phyloP scores from a whole-genome alignment of 2,888 invertebrate species.

The Thera britannica region DNA sequence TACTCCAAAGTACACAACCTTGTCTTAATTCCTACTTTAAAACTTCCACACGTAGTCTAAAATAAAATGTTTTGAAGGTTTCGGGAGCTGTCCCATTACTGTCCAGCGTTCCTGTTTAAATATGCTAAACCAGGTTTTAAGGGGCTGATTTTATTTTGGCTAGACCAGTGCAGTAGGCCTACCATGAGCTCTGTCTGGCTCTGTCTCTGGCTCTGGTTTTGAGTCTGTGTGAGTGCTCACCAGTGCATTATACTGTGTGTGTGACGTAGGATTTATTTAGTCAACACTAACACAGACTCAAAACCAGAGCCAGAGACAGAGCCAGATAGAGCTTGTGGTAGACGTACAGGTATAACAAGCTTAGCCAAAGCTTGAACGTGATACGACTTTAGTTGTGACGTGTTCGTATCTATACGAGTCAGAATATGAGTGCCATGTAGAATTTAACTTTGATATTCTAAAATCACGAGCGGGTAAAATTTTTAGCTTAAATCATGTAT shows the following conservation, averaged over 20 bases:
- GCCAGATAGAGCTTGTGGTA: too few relatives aligned
- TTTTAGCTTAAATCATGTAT: not conserved
- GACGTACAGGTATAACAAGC: constrained; percentile 8
- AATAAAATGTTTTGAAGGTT: constrained; percentile 4
- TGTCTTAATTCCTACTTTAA: not conserved
- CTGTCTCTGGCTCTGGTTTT: too few relatives aligned
- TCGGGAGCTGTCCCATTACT: constrained; percentile 11
- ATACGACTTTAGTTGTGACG: constrained; percentile 20
- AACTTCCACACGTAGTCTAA: not conserved
- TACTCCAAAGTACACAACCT: too few relatives aligned
- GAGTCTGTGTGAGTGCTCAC: too few relatives aligned
- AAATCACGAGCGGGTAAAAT: not conserved
- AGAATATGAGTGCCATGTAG: not conserved
- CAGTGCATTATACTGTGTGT: too few relatives aligned
- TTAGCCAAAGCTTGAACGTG: constrained; percentile 20
- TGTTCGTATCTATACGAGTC: constrained; percentile 30
- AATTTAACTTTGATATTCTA: not conserved
- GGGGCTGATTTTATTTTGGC: constrained; percentile 24
- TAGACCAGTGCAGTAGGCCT: not conserved
- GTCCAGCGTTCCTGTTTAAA: constrained; percentile 16
- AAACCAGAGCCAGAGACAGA: too few relatives aligned
- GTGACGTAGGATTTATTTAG: too few relatives aligned
- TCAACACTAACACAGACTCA: too few relatives aligned
- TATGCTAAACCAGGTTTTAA: constrained; percentile 18
- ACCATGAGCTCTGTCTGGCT: too few relatives aligned